Base-by-base conservation (phyloP, 1,140 invertebrate genomes). In the Temnothorax nylanderi region DNA sequence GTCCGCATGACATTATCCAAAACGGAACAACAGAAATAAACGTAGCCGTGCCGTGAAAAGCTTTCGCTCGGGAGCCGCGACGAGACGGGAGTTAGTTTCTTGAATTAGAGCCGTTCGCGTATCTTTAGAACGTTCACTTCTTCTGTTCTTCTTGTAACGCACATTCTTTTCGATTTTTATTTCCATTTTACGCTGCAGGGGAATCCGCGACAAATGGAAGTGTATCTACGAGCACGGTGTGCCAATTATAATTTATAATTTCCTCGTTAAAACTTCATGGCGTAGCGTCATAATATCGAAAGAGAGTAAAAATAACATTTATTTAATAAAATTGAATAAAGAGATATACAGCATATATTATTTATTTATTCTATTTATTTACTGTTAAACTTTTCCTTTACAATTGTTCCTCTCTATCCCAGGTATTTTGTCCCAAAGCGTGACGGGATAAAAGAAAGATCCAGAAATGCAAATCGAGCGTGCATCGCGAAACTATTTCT, bases 41-140 rank as follows among this genome's bases (percentile, higher is more conserved):
- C 5, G 54, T 54, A 21, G 6, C 54, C 34, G n/a, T 41, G 7
- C 26, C 2, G 37, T 44, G 77, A 71, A 18, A 78, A 65, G 34
- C n/a, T 80, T 47, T 72, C 54, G 62, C 13, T 69, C 32, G 64
- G 41, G 32, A 41, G 44, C 37, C 44, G 47, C 26, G 60, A 58
- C 18, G 37, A 78, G 18, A 69, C 74, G 75, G 56, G 89, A 91
- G 67, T 91, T 90, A 81, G 90, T 85, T 58, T 87, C 90, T 91
- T 89, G 87, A 91, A 91, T 90, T 91, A 89, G 90, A 91, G 49
- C 37, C 76, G 56, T 51, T 69, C 64, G 85, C 58, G 80, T 91
- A 91, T 91, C 90, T 91, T 91, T 91, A 91, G 90, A 91, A 89
- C 87, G 60, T 91, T 89, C 75, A 75, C 77, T 72, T 72, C 71